Evolutionary conservation across 2,888 invertebrate species (phyloP).

Genomic region (Drosophila prostipennis): DNA sequence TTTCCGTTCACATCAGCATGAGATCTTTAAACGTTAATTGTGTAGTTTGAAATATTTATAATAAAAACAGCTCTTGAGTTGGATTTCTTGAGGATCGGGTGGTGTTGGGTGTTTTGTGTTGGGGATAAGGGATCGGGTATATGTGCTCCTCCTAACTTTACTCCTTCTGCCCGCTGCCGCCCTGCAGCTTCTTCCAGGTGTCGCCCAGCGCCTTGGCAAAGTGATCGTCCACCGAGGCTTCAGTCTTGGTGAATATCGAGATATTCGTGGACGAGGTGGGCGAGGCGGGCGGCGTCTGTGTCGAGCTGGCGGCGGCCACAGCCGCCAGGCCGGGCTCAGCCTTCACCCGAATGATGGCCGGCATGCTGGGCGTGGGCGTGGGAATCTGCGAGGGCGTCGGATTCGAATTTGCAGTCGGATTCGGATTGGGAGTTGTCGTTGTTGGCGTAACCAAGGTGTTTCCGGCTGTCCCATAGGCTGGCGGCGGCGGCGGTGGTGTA

Average conservation of each 20-base stretch:
- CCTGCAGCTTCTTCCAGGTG: conserved; percentile 91
- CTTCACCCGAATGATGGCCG: conserved; percentile 80
- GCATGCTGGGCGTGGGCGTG: conserved; percentile 66
- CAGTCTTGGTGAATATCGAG: conserved; percentile 74
- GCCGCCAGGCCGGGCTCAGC: conserved; percentile 78
- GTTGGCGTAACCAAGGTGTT: conserved; percentile 14
- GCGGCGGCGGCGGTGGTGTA: conserved; percentile 70
- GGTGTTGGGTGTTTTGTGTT: not conserved
- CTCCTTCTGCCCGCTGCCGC: conserved; percentile 85
- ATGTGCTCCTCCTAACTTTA: conserved; percentile 26
- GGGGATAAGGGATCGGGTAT: not conserved
- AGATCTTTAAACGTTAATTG: conserved; percentile 74
- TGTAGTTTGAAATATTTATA: conserved; percentile 67
- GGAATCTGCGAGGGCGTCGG: conserved; percentile 39
- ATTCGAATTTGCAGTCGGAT: conserved; percentile 51
- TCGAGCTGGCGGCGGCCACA: conserved; percentile 67
- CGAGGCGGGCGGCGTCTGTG: conserved; percentile 75
- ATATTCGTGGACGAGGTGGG: conserved; percentile 74
- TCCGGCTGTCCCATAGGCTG: conserved; percentile 49
- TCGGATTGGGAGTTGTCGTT: conserved; percentile 25
- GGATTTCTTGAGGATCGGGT: conserved; percentile 42
- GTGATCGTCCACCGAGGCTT: conserved; percentile 92
- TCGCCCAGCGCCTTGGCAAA: conserved; percentile 95
- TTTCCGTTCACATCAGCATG: conserved; percentile 71
- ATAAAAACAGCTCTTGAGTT: conserved; percentile 71